A percentile compares a stretch with the other conserved stretches of the same genome.
phyloP scores from a whole-genome alignment of 2,797 vertebrate genomes.

The Catharus ustulatus region DNA sequence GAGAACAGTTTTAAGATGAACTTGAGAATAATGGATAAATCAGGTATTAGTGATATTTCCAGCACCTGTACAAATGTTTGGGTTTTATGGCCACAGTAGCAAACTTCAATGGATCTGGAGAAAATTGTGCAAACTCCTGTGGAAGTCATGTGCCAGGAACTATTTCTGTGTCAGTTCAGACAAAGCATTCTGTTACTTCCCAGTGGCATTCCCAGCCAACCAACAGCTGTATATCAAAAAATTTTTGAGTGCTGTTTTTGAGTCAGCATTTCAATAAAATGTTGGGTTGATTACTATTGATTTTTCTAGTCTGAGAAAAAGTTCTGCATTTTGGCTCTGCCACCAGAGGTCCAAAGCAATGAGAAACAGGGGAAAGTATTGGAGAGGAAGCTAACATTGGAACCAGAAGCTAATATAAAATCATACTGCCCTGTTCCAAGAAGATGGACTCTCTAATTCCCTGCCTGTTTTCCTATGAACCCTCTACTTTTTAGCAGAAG shows the following conservation, averaged over 20 bases:
- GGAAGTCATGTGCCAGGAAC: background rate
- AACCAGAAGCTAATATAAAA: background rate
- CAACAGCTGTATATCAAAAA: background rate
- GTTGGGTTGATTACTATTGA: background rate
- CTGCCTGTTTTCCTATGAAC: background rate
- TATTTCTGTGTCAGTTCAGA: background rate
- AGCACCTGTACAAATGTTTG: background rate
- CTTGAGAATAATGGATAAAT: background rate
- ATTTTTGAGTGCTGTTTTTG: background rate
- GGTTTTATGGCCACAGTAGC: background rate
- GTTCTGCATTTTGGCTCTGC: background rate
- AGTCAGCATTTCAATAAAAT: background rate
- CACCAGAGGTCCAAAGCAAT: background rate
- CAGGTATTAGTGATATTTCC: background rate
- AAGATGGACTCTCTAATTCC: background rate
- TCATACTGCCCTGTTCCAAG: background rate
- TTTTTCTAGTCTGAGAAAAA: background rate
- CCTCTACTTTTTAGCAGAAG: background rate
- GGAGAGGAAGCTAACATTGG: background rate
- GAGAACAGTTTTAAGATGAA: background rate
- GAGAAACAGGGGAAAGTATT: background rate
- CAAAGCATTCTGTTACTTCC: background rate
- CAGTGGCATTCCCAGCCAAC: background rate
- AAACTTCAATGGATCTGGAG: background rate
- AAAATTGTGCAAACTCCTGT: background rate